Evolutionary conservation across 2,888 invertebrate species (phyloP).

Genomic region (Syrphus vitripennis): DNA sequence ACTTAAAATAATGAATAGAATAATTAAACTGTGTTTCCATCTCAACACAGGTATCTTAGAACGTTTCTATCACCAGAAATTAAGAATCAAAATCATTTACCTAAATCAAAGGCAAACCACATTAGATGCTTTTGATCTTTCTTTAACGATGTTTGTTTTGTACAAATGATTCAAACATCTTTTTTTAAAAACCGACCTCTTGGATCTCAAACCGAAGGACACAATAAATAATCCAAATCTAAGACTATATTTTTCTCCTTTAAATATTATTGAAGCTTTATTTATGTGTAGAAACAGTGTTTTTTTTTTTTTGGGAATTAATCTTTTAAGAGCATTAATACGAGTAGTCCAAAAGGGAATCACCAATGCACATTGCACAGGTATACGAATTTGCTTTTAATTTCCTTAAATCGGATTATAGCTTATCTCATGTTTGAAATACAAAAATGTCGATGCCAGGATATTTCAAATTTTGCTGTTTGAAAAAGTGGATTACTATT

Average conservation of each 20-base stretch:
- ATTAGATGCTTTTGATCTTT: too few species aligned
- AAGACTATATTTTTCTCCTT: background rate
- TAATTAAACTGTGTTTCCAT: too few species aligned
- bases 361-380: background rate
- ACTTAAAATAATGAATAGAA: too few species aligned
- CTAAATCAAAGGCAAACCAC: too few species aligned
- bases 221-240: background rate
- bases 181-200: background rate
- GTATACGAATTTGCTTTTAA: background rate
- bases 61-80: too few species aligned
- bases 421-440: background rate
- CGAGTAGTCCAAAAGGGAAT: background rate
- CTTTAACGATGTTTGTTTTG: too few species aligned
- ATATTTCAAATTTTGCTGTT: background rate
- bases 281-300: background rate
- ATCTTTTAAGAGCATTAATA: constrained; percentile 14
- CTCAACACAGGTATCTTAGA: too few species aligned
- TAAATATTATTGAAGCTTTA: background rate
- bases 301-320: background rate
- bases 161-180: background rate
- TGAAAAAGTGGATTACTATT: background rate
- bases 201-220: background rate
- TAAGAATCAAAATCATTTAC: too few species aligned
- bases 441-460: background rate
- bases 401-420: background rate